Evolutionary conservation across 2,888 invertebrate species (phyloP), one percentile per base, ranked within the genome.

Genomic region (Erebia ligea): DNA sequence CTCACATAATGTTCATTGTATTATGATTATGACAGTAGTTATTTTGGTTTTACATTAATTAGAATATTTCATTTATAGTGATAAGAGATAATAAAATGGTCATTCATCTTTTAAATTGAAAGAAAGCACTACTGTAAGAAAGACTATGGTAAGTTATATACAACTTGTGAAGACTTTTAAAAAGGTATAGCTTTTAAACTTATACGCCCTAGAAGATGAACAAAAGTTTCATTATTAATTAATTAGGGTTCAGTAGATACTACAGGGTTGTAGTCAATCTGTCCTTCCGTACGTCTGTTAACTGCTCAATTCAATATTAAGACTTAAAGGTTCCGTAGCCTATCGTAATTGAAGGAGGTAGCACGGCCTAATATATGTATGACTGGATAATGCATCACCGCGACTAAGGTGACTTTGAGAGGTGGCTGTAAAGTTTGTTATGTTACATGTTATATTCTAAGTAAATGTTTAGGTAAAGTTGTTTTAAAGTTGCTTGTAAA

Each of bases 301-400:
- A 87, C 87, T 91, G 91, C 91, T 91, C 91, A 92, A 92, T 90
- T 90, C 86, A 89, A 81, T 86, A 82, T 84, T 89, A 90, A 89
- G 86, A 85, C 80, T 89, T 86, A 83, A 80, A 75, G 83, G 82
- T 83, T 83, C 82, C 81, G 79, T 84, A 85, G 85, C 81, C 82
- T 82, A 82, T 82, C 86, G 86, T 84, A 82, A 81, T 82, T 82
- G 86, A 84, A 85, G 81, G 84, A 81, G 78, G 77, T 72, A 81
- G 82, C 84, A 84, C 85, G 90, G 90, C 89, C 90, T 89, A 89
- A 87, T 78, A 68, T 76, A 74, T 78, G 76, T 77, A 75, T 73
- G 77, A 76, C 70, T 74, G 72, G 71, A 69, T 65, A 63, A 72
- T 6, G 77, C 77, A 77, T 76, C 77, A 72, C 75, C 67, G 71